Percentiles rank a stretch among this genome's conserved stretches.
Evolutionary conservation across 2,797 vertebrate genomes (phyloP).

Genomic region (Lophius americanus): DNA sequence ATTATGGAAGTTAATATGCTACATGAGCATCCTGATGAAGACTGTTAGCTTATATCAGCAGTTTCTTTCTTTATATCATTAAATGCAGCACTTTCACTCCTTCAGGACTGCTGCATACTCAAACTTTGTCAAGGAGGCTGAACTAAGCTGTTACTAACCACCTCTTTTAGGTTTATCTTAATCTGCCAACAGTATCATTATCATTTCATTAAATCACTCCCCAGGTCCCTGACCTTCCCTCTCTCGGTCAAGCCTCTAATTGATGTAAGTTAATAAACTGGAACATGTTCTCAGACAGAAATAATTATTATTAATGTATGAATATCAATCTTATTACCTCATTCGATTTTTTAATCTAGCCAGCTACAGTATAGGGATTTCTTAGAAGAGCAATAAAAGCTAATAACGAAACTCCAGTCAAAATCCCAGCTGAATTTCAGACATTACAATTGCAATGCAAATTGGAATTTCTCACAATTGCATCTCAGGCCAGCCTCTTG

Average conservation of each 20-base stretch:
- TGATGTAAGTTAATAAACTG: conserved; percentile 39
- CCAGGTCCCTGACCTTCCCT: conserved; percentile 32
- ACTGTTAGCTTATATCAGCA: conserved; percentile 7
- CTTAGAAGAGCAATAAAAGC: conserved; percentile 31
- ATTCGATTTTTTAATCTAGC: conserved; percentile 29
- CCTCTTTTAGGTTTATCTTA: conserved; percentile 40
- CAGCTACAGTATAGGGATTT: conserved; percentile 11
- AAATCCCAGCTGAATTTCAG: conserved; percentile 32
- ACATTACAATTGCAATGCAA: conserved; percentile 31
- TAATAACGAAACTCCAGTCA: conserved; percentile 43
- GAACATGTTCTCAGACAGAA: conserved; percentile 31
- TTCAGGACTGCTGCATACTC: conserved; percentile 19
- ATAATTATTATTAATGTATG: conserved; percentile 15
- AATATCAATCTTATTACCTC: conserved; percentile 30
- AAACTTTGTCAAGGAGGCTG: conserved; percentile 21
- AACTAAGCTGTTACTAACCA: conserved; percentile 43
- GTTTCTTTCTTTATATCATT: conserved; percentile 22
- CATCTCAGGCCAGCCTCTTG: conserved; percentile 13
- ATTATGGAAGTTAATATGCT: background rate
- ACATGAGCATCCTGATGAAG: conserved; percentile 2
- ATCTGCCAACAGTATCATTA: conserved; percentile 46
- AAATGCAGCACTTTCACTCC: conserved; percentile 1
- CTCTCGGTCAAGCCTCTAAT: conserved; percentile 30
- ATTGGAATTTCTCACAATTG: background rate
- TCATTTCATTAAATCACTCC: conserved; percentile 36